These are phyloP conservation scores for Montipora capricornis DNA, from an alignment of 64 coral and sea anemone species.

Conservation along the genomic window DNA sequence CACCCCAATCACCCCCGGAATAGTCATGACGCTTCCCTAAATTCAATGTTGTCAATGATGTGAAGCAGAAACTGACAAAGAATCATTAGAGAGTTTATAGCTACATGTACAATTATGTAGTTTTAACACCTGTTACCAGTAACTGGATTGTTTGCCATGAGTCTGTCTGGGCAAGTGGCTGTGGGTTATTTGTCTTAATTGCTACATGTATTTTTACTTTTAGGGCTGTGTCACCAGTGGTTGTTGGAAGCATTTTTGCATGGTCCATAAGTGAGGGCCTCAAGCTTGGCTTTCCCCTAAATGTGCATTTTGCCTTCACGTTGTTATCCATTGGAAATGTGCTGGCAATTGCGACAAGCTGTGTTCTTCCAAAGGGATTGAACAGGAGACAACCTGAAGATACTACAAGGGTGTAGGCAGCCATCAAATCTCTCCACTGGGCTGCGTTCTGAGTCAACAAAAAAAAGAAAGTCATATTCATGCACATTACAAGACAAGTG, in stretches of 20 bases:
- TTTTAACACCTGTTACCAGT: too few relatives aligned
- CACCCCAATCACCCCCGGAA: too few relatives aligned
- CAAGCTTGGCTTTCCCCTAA: constrained; percentile 57
- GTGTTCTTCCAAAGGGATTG: constrained; percentile 35
- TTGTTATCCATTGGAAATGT: constrained; percentile 31
- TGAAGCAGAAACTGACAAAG: too few relatives aligned
- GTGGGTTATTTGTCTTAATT: too few relatives aligned
- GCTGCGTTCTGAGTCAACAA: neutral
- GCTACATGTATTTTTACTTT: neutral
- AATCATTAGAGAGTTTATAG: too few relatives aligned
- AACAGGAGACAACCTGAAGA: neutral
- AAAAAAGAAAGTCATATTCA: neutral
- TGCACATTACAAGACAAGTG: neutral
- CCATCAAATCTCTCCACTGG: neutral
- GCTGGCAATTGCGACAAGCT: constrained; percentile 5
- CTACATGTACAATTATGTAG: too few relatives aligned
- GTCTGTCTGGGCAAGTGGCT: too few relatives aligned
- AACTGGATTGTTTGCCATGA: too few relatives aligned
- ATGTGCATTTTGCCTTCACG: constrained; percentile 45
- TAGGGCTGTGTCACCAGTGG: constrained; percentile 33
- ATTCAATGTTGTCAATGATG: too few relatives aligned
- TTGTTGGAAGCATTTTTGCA: constrained; percentile 59
- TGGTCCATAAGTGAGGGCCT: constrained; percentile 66
- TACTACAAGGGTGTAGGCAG: neutral
- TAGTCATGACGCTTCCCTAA: too few relatives aligned